A percentile compares a stretch with the other conserved stretches of the same genome.
These are phyloP conservation scores for Pomacea maculata DNA, from an alignment of 1,140 invertebrate genomes.

Conservation along the genomic window DNA sequence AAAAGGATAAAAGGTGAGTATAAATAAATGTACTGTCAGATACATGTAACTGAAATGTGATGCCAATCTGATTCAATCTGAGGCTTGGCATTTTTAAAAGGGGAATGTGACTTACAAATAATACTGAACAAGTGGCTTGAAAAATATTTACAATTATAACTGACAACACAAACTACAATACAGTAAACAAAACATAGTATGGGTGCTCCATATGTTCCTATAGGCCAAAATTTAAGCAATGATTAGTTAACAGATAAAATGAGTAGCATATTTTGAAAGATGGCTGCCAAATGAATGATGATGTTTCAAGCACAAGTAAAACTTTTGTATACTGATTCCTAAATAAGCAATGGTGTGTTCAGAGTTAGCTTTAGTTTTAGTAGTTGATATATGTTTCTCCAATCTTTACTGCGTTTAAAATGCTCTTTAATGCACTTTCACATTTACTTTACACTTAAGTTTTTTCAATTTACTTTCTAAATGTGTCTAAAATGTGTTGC, in stretches of 20 bases:
- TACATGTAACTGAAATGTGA: neutral
- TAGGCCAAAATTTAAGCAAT: neutral
- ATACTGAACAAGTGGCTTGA: neutral
- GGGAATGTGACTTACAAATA: slow-evolving; percentile 3
- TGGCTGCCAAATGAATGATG: neutral
- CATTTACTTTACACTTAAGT: too few species aligned
- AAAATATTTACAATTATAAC: neutral
- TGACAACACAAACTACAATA: slow-evolving; percentile 12
- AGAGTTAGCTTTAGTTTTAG: neutral
- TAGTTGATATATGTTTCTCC: neutral
- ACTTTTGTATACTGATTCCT: neutral
- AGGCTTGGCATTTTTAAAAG: neutral
- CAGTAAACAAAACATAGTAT: slow-evolving; percentile 7
- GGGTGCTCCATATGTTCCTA: slow-evolving; percentile 19
- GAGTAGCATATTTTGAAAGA: neutral
- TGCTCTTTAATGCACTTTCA: too few species aligned
- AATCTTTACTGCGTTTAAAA: too few species aligned
- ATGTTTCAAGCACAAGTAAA: neutral
- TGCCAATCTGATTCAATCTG: neutral
- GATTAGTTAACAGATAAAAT: neutral
- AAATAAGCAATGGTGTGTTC: neutral
- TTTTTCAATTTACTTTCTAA: too few species aligned
- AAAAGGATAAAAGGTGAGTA: too few species aligned
- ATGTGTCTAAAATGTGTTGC: too few species aligned
- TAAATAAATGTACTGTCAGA: too few species aligned